phyloP scores from a whole-genome alignment of 1,140 invertebrate genomes.

The Drosophila cardini region DNA sequence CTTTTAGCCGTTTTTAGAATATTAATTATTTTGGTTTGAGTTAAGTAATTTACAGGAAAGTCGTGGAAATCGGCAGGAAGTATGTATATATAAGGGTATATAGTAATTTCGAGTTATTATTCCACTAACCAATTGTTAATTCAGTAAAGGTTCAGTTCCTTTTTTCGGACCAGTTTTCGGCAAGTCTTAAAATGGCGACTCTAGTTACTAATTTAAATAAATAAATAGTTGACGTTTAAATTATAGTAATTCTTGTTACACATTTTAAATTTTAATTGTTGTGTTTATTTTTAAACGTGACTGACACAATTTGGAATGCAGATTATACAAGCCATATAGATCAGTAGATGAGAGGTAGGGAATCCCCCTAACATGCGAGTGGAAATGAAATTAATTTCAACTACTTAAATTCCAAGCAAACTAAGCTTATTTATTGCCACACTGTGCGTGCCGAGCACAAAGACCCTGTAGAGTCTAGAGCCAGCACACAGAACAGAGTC shows the following conservation, averaged over 20 bases:
- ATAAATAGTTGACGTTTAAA: neutral
- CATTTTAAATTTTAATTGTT: constrained; percentile 8
- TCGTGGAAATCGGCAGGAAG: too few species aligned
- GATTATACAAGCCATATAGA: neutral
- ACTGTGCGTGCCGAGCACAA: constrained; percentile 54
- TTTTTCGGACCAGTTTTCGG: too few species aligned
- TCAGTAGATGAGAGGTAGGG: neutral
- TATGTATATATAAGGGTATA: too few species aligned
- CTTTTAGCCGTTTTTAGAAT: too few species aligned
- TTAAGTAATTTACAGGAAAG: too few species aligned
- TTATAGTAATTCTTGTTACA: neutral
- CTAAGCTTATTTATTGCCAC: constrained; percentile 65
- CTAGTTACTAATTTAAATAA: neutral
- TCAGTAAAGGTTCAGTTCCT: too few species aligned
- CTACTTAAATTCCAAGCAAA: constrained; percentile 69
- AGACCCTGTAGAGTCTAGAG: neutral
- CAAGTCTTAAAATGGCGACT: neutral
- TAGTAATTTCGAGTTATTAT: too few species aligned
- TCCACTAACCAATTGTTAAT: too few species aligned
- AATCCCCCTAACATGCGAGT: constrained; percentile 45
- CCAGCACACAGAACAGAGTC: neutral
- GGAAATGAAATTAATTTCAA: constrained; percentile 71
- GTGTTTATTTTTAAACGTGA: constrained; percentile 1
- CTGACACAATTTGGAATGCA: constrained; percentile 1
- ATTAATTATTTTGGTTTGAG: too few species aligned